phyloP scores from a whole-genome alignment of 2,888 invertebrate genomes.

The Mimas tiliae region DNA sequence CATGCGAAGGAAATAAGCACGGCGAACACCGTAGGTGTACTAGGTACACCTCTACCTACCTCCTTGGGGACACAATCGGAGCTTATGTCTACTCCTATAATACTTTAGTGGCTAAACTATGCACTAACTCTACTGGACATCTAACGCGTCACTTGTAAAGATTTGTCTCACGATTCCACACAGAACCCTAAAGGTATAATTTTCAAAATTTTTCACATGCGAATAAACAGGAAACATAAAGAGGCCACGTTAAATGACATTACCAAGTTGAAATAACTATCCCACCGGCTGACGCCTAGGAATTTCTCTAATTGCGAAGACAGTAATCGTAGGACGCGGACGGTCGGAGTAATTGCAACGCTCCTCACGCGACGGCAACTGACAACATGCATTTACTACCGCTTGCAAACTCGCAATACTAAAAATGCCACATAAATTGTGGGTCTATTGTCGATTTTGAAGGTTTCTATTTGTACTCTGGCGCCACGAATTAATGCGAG shows the following conservation, averaged over 20 bases:
- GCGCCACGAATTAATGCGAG: too few relatives aligned
- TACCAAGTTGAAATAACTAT: constrained; percentile 62
- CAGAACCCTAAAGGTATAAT: constrained; percentile 12
- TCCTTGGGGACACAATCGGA: too few relatives aligned
- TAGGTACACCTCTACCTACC: too few relatives aligned
- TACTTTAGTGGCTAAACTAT: not conserved
- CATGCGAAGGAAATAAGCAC: too few relatives aligned
- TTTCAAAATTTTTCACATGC: constrained; percentile 47
- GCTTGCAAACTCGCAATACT: constrained; percentile 22
- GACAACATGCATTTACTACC: constrained; percentile 36
- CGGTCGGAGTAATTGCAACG: constrained; percentile 12
- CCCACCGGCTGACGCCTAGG: constrained; percentile 65
- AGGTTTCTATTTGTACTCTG: too few relatives aligned
- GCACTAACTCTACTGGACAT: not conserved
- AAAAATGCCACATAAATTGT: constrained; percentile 28
- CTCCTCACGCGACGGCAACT: constrained; percentile 31
- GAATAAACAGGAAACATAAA: constrained; percentile 40
- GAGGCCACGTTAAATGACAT: constrained; percentile 49
- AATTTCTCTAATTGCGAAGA: constrained; percentile 65
- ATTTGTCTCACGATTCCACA: not conserved
- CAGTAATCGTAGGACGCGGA: constrained; percentile 6
- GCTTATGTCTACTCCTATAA: too few relatives aligned
- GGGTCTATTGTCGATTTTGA: too few relatives aligned
- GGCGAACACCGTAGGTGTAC: too few relatives aligned
- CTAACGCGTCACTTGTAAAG: not conserved